Evolutionary conservation across 2,888 invertebrate species (phyloP), one percentile per base, ranked within the genome.

Genomic region (Phalangium opilio): DNA sequence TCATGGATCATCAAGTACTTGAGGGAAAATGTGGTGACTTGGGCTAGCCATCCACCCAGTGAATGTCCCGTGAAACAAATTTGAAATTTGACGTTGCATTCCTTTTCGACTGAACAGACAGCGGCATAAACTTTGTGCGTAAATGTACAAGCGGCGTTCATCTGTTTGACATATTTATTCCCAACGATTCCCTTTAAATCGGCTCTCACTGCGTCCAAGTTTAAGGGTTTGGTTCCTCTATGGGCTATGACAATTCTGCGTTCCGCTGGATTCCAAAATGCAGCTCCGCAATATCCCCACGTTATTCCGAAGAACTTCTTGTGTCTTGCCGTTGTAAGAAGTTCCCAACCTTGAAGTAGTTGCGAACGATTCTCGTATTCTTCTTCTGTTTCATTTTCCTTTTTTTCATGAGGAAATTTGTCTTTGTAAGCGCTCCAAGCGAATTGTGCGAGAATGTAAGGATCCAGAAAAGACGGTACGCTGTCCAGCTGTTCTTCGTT

Each of bases 21-120:
- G 11, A 33, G 32, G 27, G 27, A 32, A 14, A 43, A 43, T 4
- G 33, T 15, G 17, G 43, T 43, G 17, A 43, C 33, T 32, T 5
- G 17, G 11, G 43, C 43, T 3, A 43, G 32, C 32, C 32, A 43
- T 2, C 4, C 43, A 14, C 43, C 43, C 14, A 43, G 14, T 2
- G 43, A 43, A 43, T 43, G 43, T n/a, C 43, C 43, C 3, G 43
- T 43, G 17, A 43, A 14, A 33, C 17, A 43, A 7, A 27, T 27
- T 27, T 27, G 5, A 8, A 27, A 27, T 7, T 27, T 4, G 8
- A 8, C 8, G 4, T 8, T 8, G 18, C 10, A 4, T 20, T 42
- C 42, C 12, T 20, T 20, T 11, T 42, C 33, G 14, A 21, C n/a
- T 43, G n/a, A 14, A n/a, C 3, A 14, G 5, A 43, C 12, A 3